Percentiles rank a stretch among this genome's conserved stretches.
These are phyloP conservation scores for Nesidiocoris tenuis DNA, from an alignment of 2,888 invertebrate genomes.

Conservation along the genomic window DNA sequence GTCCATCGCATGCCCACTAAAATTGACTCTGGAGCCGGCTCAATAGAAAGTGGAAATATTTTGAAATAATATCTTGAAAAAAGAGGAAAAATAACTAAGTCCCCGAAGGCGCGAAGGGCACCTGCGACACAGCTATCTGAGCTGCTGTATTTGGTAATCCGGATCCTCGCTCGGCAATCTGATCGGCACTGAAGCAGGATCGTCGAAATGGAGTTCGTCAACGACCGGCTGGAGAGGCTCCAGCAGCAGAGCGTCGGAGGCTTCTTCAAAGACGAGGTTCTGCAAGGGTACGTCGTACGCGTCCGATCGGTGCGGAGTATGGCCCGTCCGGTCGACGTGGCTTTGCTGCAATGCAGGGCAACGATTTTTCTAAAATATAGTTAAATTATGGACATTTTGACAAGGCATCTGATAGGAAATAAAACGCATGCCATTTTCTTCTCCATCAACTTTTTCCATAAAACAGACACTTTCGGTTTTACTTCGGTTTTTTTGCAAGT, in stretches of 20 bases:
- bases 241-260: conserved; percentile 2
- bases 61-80: no score
- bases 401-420: no score
- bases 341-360: not conserved
- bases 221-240: conserved; percentile 30
- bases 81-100: conserved; percentile 8
- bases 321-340: not conserved
- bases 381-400: no score
- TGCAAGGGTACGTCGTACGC: conserved; percentile 13
- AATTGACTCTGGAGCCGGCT: no score
- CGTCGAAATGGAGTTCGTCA: conserved; percentile 20
- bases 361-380: no score
- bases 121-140: conserved; percentile 20
- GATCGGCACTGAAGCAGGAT: not conserved
- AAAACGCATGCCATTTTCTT: no score
- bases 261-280: conserved; percentile 25
- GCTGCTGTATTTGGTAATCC: conserved; percentile 16
- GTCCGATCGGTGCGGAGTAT: not conserved
- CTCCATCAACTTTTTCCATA: no score
- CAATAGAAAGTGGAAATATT: no score
- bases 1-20: no score
- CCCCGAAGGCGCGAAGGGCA: not conserved
- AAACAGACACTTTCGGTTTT: no score
- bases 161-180: conserved; percentile 3
- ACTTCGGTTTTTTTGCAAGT: no score